Base-by-base conservation (phyloP, 2,888 invertebrate species). In the Limenitis camilla region DNA sequence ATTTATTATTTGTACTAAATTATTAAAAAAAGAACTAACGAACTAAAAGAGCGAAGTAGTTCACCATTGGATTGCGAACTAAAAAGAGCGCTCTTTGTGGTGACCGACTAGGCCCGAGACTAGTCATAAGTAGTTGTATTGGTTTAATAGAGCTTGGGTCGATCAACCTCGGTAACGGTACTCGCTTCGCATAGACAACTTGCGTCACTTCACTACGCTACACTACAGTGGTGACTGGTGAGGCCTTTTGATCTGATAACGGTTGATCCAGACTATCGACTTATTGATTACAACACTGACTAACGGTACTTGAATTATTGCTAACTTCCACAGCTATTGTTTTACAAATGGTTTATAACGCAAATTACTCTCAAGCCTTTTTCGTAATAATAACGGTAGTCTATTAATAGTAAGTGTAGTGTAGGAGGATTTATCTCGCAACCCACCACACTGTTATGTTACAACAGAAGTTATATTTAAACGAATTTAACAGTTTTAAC, bases 141-240 rank as follows among this genome's bases (percentile, higher is more conserved):
- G 43, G 40, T 61, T 60, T 61, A 62, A 58, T 55, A 53, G 55
- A 59, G 49, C 56, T 53, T 47, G 64, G 81, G 81, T 81, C 79
- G 78, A 79, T 81, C 74, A 81, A 81, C 81, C 71, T 78, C 55
- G 68, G 69, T 76, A 81, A 81, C 81, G 81, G 81, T 65, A 71
- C 55, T 61, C 57, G 68, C 61, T 68, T 67, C 62, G 67, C 68
- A 66, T 65, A 55, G 59, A 61, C 65, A 49, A 53, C 47, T 66
- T 66, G 61, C 67, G 65, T 66, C 62, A 63, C 61, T 59, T 58
- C 60, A 55, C 60, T 53, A 53, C 58, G 63, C 60, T 49, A 55
- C 47, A 52, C 49, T 50, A 51, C 35, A 45, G 48, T 52, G 35
- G 39, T 58, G 49, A n/a, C n/a, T 52, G 42, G 43, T 31, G 36